Evolutionary conservation across 1,140 invertebrate species (phyloP), one percentile per base, ranked within the genome.

Genomic region (Melitaea cinxia): DNA sequence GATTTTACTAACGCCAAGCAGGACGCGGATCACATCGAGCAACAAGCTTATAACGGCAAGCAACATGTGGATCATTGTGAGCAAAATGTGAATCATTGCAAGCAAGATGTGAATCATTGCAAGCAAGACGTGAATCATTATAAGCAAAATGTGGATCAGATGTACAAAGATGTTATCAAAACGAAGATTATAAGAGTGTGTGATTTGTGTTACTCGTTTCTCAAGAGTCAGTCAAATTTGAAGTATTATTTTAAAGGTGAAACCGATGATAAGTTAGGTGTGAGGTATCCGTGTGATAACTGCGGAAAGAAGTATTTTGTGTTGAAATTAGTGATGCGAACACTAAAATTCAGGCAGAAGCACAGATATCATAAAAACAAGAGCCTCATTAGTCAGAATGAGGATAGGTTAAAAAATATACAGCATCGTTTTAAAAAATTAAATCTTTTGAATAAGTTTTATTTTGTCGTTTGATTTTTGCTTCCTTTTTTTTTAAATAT

Each of bases 401-500:
- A 71, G 24, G 68, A 73, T 0, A 59, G 78, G 15, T 54, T 78
- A 19, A 76, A 74, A 52, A 75, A 72, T 17, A 72, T 80, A 24
- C 69, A 75, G 42, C 66, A 66, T 7, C 58, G 78, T 23, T 63
- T 80, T 19, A 75, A 74, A 50, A 55, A 49, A 62, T 69, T 78
- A 26, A 80, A 75, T 65, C 65, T 66, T 56, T 49, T 72, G 45
- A 69, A 59, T 67, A 68, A 72, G 60, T 68, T 65, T 21, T 69
- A 58, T n/a, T 24, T 39, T 58, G 42, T 35, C 24, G 55, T 73
- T 68, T 67, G 61, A 37, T 70, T 65, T 68, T 6, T 39, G 24
- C 6, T 26, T 26, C 24, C 6, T 4, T 4, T 4, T 26, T 26
- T 4, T 4, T 6, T 6, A 4, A 26, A 26, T 4, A 6, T 4